These are phyloP conservation scores for Macrophya annulata DNA, from an alignment of 2,888 invertebrate species.

Conservation along the genomic window DNA sequence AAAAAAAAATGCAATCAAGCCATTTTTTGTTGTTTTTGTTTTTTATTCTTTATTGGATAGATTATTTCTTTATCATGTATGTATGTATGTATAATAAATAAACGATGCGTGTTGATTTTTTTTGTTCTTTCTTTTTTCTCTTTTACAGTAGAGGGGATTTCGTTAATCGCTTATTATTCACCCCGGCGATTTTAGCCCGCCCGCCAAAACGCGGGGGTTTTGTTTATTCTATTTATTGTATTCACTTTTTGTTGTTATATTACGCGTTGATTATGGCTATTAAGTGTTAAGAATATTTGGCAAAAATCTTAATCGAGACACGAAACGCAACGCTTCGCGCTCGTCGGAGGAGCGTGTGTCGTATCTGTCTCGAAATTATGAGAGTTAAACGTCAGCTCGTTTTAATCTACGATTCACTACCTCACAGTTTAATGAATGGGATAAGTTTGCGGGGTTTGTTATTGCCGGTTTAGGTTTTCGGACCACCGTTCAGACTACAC, in stretches of 20 bases:
- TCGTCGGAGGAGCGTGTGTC: neutral
- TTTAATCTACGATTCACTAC: neutral
- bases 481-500: neutral
- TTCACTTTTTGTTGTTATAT: neutral
- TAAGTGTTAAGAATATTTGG: neutral
- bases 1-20: neutral
- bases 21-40: neutral
- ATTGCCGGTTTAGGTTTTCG: neutral
- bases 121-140: neutral
- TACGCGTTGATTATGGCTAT: neutral
- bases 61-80: neutral
- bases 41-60: neutral
- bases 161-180: neutral
- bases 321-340: constrained; percentile 29
- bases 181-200: neutral
- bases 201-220: neutral
- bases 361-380: neutral
- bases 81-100: too few relatives aligned
- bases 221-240: neutral
- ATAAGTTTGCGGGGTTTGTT: neutral
- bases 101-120: neutral
- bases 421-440: neutral
- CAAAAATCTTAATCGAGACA: neutral
- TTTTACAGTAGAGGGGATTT: neutral
- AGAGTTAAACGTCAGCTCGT: constrained; percentile 10